Base-by-base conservation (phyloP, 2,888 invertebrate species). In the Polyommatus iphigenia region DNA sequence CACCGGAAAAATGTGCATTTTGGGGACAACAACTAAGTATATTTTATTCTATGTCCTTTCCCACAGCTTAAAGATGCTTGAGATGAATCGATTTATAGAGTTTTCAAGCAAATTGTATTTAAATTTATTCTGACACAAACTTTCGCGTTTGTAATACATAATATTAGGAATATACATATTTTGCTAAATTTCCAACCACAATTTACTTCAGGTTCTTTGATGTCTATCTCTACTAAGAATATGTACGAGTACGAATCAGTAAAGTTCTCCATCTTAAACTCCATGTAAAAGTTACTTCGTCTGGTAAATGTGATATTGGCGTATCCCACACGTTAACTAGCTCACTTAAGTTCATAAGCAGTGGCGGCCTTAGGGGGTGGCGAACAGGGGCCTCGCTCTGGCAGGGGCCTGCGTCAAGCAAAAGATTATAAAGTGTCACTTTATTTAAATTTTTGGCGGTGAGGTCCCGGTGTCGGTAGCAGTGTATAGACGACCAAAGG, bases 261-360 rank as follows among this genome's bases (percentile, higher is more conserved):
- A 24, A 29, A 67, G 15, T 29, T 67, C 29, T 15, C 67, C 67
- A 7, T 67, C 67, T 67, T 67, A 18, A 67, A 67, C 29, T 67
- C 4, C 67, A 15, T 29, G 18, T 67, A 67, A 67, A 67, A 67
- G 67, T 15, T 15, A 67, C 67, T 67, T 67, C 67, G 67, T 67
- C 67, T 67, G 24, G 67, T 18, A 75, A 15, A 54, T 24, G 54
- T 50, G 46, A 73, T 41, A 72, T 72, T 41, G 73, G 46, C 50
- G 50, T 54, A 75, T 75, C 73, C 73, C 15, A 24, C 41, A 73
- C 29, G 15, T 54, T 75, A 54, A 29, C 75, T n/a, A 41, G 72
- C 72, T 8, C 6, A 73, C 46, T 73, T 13, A 6, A 73, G 24
- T 73, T 50, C 24, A 4, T 36, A 36, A 36, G 6, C 36, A 36